A percentile compares a stretch with the other conserved stretches of the same genome.
Evolutionary conservation across 2,888 invertebrate species (phyloP).

Genomic region (Chloroclysta siterata): DNA sequence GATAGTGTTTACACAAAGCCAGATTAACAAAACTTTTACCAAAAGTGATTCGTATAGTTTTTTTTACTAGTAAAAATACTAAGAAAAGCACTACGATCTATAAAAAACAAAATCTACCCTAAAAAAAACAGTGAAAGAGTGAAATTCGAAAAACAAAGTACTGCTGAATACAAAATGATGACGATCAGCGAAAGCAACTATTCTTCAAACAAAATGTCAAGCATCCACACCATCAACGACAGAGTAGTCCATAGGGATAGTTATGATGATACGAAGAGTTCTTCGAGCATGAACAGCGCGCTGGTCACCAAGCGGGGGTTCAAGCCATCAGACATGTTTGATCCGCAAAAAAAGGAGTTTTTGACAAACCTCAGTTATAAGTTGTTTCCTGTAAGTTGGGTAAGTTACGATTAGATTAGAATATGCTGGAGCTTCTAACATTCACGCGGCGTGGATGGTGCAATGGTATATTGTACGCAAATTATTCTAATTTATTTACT

Average conservation of each 20-base stretch:
- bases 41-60: not conserved
- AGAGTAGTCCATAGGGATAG: conserved; percentile 76
- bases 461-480: conserved; percentile 49
- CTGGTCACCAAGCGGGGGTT: conserved; percentile 90
- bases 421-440: conserved; percentile 66
- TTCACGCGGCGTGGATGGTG: conserved; percentile 58
- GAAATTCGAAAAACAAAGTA: conserved; percentile 28
- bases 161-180: conserved; percentile 69
- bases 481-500: conserved; percentile 15
- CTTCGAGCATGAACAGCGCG: conserved; percentile 83
- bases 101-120: conserved; percentile 14
- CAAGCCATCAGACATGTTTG: conserved; percentile 93
- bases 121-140: conserved; percentile 36
- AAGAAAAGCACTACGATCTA: conserved; percentile 27
- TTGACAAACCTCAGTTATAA: conserved; percentile 91
- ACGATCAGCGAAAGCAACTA: conserved; percentile 83
- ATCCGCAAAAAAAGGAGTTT: conserved; percentile 92
- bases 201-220: conserved; percentile 81
- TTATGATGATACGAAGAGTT: conserved; percentile 79
- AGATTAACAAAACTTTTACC: not conserved
- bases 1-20: not conserved
- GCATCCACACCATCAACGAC: conserved; percentile 80
- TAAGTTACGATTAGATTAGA: conserved; percentile 80
- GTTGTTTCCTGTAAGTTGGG: conserved; percentile 93
- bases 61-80: not conserved